Base-by-base conservation (phyloP, 2,113 vertebrate species). In the Sander lucioperca region DNA sequence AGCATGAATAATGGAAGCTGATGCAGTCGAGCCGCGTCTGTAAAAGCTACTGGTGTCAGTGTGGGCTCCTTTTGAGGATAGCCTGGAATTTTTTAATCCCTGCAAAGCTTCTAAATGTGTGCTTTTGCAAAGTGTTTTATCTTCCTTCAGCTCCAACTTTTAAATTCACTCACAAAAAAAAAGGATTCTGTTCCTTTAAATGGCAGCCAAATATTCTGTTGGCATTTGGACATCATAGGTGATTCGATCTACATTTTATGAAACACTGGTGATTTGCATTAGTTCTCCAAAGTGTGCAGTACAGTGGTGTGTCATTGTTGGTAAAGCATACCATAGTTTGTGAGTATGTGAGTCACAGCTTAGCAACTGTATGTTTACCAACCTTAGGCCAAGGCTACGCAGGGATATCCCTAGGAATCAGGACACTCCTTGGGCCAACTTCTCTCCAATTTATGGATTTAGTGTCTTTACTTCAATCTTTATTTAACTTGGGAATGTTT, bases 341-440 rank as follows among this genome's bases (percentile, higher is more conserved):
- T 43, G 70, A 51, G 39, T 83, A 25, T 50, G 33, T 90, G 85
- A 87, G 75, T 90, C 89, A 88, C 1, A 59, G 50, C 39, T 57
- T 71, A 71, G 50, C 63, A 73, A 72, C 85, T 81, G 68, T 72
- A 13, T 90, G 86, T 93, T 90, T 93, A 80, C 74, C 23, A 9
- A 87, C 80, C 74, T 76, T 86, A 73, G 18, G 19, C 39, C 53
- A 75, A 82, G 66, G 88, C 30, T 57, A 79, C 73, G 81, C 83
- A 86, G 84, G 83, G 82, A 89, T 89, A 90, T 93, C 86, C 89
- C 88, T 18, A 1, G 53, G 61, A 91, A 73, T 89, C 64, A 73
- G 58, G 85, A 91, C 89, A 90, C 93, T 90, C 90, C 93, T 94
- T 94, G 63, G 75, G 68, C 79, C 83, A 93, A 94, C 86, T 86